Base-by-base conservation (phyloP, 2,888 invertebrate genomes). In the Lepidocyrtoides sp. region DNA sequence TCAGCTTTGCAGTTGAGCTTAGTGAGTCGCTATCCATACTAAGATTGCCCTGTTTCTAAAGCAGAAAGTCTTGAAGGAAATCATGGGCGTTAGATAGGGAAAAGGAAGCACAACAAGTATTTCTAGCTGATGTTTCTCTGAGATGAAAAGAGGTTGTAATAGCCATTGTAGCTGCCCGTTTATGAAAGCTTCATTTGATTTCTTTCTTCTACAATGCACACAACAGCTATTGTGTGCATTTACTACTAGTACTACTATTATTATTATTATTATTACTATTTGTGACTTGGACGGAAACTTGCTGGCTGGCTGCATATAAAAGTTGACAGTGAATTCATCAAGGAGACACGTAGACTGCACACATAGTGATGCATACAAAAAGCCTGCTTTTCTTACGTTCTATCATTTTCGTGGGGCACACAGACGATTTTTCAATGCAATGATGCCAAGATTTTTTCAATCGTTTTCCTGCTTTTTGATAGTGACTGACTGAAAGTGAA, bases 321-420 rank as follows among this genome's bases (percentile, higher is more conserved):
- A 54, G 79, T 79, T 79, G 79, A 79, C 79, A 79, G 79, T 32
- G 79, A 79, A 79, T 79, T 79, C 79, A 79, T 79, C 79, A 79
- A 79, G 79, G 32, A 60, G 44, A 63, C 63, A 82, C 82, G 54
- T 60, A 82, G 44, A 82, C 63, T 82, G 44, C 63, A 63, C 82
- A 82, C 79, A 20, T 48, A 29, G 79, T 32, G 3, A 32, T 79
- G 54, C 82, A 60, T 44, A 41, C 51, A 79, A 54, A 79, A 54
- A 54, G 44, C 20, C 79, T 54, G 12, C 75, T 66, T 69, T 32
- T 41, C 72, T 48, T 17, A 17, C 51, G 17, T 72, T 26, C 72
- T 69, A 36, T 69, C 41, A 17, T 41, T 17, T 69, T 72, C 12
- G 2, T 41, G n/a, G 12, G 48, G 44, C 72, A 20, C 12, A 48